Conservation (phyloP, 2,888 invertebrate species). For the Griposia aprilina region DNA sequence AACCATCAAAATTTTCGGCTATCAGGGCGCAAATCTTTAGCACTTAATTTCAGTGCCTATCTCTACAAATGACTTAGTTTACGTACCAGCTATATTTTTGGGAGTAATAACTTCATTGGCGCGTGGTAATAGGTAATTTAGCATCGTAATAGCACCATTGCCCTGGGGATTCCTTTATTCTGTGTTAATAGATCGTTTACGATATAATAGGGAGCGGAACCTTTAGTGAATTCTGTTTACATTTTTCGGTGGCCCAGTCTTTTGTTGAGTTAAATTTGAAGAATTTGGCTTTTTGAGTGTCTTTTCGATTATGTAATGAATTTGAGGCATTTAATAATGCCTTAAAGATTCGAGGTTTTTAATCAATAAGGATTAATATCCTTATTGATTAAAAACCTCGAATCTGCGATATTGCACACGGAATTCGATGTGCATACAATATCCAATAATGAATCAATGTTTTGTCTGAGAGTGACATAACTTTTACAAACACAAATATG, state of each 20-base stretch:
- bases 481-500: neutral
- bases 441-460: neutral
- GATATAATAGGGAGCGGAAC: constrained; percentile 57
- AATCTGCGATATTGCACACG: neutral
- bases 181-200: constrained; percentile 68
- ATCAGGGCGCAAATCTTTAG: constrained; percentile 41
- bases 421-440: neutral
- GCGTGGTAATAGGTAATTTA: constrained; percentile 68
- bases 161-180: constrained; percentile 67
- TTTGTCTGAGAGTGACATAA: too few relatives aligned
- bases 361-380: too few relatives aligned
- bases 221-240: constrained; percentile 53
- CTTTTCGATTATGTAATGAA: neutral
- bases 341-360: too few relatives aligned
- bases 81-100: constrained; percentile 54
- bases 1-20: constrained; percentile 25
- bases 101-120: constrained; percentile 66
- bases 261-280: constrained; percentile 30
- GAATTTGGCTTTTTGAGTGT: neutral
- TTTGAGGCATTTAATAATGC: neutral
- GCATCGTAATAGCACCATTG: constrained; percentile 65
- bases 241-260: constrained; percentile 46
- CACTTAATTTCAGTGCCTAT: constrained; percentile 52
- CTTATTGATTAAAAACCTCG: neutral
- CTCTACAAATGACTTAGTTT: constrained; percentile 51